phyloP scores from a whole-genome alignment of 2,888 invertebrate species.

The Steinernema carpocapsae region DNA sequence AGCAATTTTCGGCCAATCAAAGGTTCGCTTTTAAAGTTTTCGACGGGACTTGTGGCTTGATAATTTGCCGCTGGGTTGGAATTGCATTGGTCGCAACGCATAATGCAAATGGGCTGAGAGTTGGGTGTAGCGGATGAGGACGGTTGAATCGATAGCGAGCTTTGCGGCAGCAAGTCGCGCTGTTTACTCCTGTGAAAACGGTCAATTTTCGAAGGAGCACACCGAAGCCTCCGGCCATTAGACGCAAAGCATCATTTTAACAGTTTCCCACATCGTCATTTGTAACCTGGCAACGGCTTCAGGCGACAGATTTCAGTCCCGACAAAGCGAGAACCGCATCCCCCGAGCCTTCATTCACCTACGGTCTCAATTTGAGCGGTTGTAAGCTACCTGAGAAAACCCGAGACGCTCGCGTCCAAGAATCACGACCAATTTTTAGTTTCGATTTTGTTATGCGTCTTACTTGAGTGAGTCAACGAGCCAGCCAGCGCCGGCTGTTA shows the following conservation, averaged over 20 bases:
- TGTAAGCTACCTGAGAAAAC: background rate
- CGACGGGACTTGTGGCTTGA: no score
- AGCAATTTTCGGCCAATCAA: no score
- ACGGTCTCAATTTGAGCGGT: background rate
- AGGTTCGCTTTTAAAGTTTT: no score
- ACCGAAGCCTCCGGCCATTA: background rate
- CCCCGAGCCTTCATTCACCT: background rate
- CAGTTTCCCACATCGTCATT: constrained; percentile 22
- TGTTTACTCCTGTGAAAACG: background rate
- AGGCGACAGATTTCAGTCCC: background rate
- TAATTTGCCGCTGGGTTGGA: no score
- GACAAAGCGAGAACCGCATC: background rate
- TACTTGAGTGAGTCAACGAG: background rate
- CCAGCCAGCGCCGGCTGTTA: background rate
- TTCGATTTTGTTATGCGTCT: constrained; percentile 8
- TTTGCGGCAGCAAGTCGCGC: background rate
- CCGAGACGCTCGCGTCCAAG: background rate
- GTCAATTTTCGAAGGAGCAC: background rate
- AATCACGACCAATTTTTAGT: background rate
- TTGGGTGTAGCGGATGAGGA: background rate
- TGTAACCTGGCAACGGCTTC: constrained; percentile 26
- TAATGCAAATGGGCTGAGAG: background rate
- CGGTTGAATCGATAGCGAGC: constrained; percentile 17
- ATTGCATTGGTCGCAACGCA: no score
- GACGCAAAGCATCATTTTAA: background rate